Conservation (phyloP, 1,140 invertebrate species). For the Lepidurus packardi region DNA sequence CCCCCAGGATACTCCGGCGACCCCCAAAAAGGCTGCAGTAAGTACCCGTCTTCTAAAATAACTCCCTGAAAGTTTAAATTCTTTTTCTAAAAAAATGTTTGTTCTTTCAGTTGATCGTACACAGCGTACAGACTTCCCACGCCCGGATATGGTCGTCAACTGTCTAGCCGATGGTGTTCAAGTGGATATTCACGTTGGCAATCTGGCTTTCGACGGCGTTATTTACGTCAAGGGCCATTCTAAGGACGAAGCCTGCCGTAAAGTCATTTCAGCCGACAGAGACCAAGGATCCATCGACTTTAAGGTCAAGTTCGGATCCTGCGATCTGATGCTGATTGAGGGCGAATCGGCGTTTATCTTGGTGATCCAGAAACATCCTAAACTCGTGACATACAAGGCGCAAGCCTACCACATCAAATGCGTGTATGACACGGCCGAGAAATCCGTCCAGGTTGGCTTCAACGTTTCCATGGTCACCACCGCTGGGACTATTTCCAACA, state of each 20-base stretch:
- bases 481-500: constrained; percentile 89
- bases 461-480: constrained; percentile 93
- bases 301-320: constrained; percentile 84
- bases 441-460: constrained; percentile 86
- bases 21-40: constrained; percentile 58
- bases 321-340: constrained; percentile 85
- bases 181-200: constrained; percentile 71
- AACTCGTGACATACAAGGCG: constrained; percentile 87
- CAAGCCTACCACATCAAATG: constrained; percentile 93
- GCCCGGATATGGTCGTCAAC: constrained; percentile 65
- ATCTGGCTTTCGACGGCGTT: constrained; percentile 77
- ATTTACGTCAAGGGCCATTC: constrained; percentile 91
- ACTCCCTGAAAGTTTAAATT: background rate
- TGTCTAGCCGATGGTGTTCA: constrained; percentile 87
- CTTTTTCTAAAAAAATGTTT: constrained; percentile 25
- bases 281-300: constrained; percentile 69
- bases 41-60: constrained; percentile 33
- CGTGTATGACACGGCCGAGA: constrained; percentile 87
- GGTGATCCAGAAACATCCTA: constrained; percentile 91
- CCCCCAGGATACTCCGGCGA: constrained; percentile 63
- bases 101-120: constrained; percentile 27
- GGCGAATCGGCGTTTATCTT: constrained; percentile 85
- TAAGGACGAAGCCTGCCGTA: constrained; percentile 80
- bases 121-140: constrained; percentile 72
- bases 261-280: constrained; percentile 63